phyloP scores from a whole-genome alignment of 2,888 invertebrate genomes.

The Nephrocerus scutellatus region DNA sequence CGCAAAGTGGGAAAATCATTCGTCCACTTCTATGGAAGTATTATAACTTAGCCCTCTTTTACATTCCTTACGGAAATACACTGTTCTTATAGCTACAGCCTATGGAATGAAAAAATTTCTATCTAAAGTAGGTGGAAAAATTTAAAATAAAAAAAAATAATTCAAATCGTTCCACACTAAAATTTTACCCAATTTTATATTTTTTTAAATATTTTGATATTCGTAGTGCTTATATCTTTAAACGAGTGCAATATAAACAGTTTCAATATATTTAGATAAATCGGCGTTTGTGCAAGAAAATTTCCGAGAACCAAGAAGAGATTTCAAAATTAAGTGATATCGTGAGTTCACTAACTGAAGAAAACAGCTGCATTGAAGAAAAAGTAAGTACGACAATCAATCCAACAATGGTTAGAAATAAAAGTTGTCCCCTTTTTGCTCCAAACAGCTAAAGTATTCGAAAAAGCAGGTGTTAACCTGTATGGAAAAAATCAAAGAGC shows the following conservation, averaged over 20 bases:
- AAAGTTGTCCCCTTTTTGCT: not conserved
- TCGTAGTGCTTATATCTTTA: too few species aligned
- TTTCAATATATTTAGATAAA: conserved; percentile 38
- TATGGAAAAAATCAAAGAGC: conserved; percentile 28
- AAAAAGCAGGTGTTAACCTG: conserved; percentile 29
- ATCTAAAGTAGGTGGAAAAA: not conserved
- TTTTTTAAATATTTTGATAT: not conserved
- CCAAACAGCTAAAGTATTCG: conserved; percentile 26
- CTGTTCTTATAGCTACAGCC: too few species aligned
- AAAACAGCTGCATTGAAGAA: conserved; percentile 26
- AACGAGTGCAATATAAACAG: too few species aligned
- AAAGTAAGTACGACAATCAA: conserved; percentile 25
- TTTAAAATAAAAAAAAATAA: not conserved
- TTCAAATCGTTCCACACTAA: not conserved
- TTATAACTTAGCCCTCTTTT: too few species aligned
- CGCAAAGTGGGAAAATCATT: too few species aligned
- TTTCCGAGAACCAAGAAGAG: conserved; percentile 32
- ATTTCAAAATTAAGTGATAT: conserved; percentile 29
- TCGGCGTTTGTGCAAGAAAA: conserved; percentile 34
- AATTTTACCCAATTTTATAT: conserved; percentile 3
- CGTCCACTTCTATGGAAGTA: too few species aligned
- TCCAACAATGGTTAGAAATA: too few species aligned
- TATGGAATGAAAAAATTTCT: conserved; percentile 3
- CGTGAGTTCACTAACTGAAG: conserved; percentile 27
- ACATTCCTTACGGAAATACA: too few species aligned